Conservation (phyloP, 2,797 vertebrate genomes). For the Pseudochirops corinnae region DNA sequence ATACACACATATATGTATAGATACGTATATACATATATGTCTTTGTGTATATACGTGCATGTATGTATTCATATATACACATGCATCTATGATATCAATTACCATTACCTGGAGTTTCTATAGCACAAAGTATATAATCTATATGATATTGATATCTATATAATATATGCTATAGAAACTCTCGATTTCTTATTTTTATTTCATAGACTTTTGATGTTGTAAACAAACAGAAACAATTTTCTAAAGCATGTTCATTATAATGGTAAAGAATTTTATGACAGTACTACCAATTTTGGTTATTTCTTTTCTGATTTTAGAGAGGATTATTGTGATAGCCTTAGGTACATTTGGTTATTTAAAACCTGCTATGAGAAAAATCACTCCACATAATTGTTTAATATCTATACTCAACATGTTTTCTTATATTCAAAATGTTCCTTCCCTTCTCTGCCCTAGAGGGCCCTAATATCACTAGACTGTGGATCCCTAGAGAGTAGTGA, state of each 20-base stretch:
- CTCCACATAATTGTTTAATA: slow-evolving; percentile 7
- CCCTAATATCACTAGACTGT: background rate
- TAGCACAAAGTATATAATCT: background rate
- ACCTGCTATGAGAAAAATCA: slow-evolving; percentile 13
- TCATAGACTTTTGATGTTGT: slow-evolving; percentile 14
- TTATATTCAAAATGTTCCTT: background rate
- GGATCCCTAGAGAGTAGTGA: background rate
- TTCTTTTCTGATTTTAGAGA: slow-evolving; percentile 9
- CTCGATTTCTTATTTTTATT: background rate
- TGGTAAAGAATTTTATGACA: slow-evolving; percentile 27
- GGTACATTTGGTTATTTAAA: slow-evolving; percentile 4
- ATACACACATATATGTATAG: too few relatives aligned
- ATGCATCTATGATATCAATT: background rate
- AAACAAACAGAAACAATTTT: slow-evolving; percentile 23
- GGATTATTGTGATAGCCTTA: slow-evolving; percentile 6
- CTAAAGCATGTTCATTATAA: background rate
- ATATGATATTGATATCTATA: background rate
- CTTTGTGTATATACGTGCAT: background rate
- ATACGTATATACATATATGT: background rate
- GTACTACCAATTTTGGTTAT: background rate
- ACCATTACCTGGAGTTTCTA: background rate
- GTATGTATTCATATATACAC: background rate
- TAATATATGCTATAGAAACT: slow-evolving; percentile 13
- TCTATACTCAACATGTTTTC: background rate
- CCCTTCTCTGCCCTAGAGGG: background rate